phyloP scores from a whole-genome alignment of 2,888 invertebrate genomes.

The Watsonalla cultraria region DNA sequence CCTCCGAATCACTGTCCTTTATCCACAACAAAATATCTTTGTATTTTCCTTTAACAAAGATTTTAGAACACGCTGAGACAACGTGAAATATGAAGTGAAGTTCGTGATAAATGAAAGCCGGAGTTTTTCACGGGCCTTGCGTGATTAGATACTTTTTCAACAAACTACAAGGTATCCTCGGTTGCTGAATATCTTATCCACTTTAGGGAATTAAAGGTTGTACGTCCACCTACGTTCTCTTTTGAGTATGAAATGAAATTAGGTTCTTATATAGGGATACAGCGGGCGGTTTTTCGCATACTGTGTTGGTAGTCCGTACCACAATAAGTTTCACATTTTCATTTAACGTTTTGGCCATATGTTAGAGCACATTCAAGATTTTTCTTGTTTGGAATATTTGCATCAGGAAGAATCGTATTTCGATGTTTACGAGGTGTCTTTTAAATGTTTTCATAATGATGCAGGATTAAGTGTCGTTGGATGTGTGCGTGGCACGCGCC shows the following conservation, averaged over 20 bases:
- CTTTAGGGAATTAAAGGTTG: neutral
- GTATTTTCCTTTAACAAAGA: conserved; percentile 30
- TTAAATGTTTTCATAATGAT: no score
- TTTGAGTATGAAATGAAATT: conserved; percentile 2
- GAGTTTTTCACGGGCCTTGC: conserved; percentile 16
- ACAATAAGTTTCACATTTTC: no score
- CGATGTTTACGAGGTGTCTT: no score
- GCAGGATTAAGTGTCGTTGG: no score
- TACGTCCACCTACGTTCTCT: conserved; percentile 1
- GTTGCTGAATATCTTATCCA: conserved; percentile 14
- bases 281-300: neutral
- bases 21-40: conserved; percentile 29
- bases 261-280: neutral
- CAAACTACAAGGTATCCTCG: conserved; percentile 6
- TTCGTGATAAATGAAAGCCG: conserved; percentile 34
- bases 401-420: no score
- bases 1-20: conserved; percentile 29
- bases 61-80: conserved; percentile 29
- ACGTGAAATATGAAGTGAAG: conserved; percentile 37
- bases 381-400: no score
- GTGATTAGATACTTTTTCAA: conserved; percentile 26
- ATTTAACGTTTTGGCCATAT: no score
- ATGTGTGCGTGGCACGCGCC: neutral
- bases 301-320: neutral
- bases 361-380: no score